These are phyloP conservation scores for Macrotus californicus DNA, from an alignment of 2,113 vertebrate genomes.

Conservation along the genomic window DNA sequence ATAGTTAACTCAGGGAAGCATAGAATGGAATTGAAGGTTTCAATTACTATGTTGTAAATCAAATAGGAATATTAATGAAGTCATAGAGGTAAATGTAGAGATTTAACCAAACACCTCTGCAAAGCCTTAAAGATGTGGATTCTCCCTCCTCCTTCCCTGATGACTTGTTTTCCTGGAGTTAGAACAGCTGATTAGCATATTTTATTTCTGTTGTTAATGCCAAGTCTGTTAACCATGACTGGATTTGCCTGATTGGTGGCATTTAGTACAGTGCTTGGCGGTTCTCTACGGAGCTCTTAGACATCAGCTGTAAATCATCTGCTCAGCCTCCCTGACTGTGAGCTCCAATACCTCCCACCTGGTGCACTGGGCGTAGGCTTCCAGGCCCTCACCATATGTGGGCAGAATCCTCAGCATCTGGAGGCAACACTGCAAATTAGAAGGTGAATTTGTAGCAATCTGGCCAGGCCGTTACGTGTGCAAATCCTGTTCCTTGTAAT, in stretches of 20 bases:
- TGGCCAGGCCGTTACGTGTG: conserved; percentile 55
- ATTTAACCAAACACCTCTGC: not conserved
- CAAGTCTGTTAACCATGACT: conserved; percentile 49
- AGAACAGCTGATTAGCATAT: conserved; percentile 54
- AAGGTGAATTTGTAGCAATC: conserved; percentile 51
- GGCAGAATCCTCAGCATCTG: conserved; percentile 60
- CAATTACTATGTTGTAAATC: not conserved
- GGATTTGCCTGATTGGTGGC: conserved; percentile 61
- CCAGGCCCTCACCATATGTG: not conserved
- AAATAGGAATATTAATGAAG: not conserved
- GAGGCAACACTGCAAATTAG: conserved; percentile 64
- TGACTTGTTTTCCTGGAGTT: conserved; percentile 50
- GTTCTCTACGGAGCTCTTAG: conserved; percentile 56
- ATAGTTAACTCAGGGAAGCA: not conserved
- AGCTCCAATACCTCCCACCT: conserved; percentile 18
- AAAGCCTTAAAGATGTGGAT: conserved; percentile 7
- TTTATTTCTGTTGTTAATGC: conserved; percentile 61
- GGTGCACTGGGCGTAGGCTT: accelerated
- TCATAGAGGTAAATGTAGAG: conserved; percentile 17
- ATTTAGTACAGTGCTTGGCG: not conserved
- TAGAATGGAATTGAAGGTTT: not conserved
- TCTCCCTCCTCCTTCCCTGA: not conserved
- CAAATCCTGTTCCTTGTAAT: conserved; percentile 62
- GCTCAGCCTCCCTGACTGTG: conserved; percentile 38
- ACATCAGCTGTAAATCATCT: conserved; percentile 62